phyloP scores from a whole-genome alignment of 2,888 invertebrate species.

The Sarcophaga carnaria region DNA sequence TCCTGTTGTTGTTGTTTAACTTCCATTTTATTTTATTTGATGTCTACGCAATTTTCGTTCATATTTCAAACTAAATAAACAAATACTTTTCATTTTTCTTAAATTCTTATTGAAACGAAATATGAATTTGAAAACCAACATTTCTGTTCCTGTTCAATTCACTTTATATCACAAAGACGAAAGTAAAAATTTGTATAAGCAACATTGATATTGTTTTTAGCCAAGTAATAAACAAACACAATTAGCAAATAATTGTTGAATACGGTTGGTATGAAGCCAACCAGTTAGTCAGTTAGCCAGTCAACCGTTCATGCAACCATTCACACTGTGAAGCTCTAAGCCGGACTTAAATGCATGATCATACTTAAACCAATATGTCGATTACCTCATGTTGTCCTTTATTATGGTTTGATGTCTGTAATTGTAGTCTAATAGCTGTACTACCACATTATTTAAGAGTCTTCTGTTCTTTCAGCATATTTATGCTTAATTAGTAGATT shows the following conservation, averaged over 20 bases:
- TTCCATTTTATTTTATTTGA: constrained; percentile 36
- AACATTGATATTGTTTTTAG: neutral
- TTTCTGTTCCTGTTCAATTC: constrained; percentile 47
- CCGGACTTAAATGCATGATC: too few species aligned
- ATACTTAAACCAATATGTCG: too few species aligned
- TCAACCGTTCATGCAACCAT: neutral
- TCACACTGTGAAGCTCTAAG: neutral
- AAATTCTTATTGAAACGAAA: constrained; percentile 14
- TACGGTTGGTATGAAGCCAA: neutral
- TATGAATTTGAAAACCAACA: constrained; percentile 36
- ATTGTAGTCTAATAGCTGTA: too few species aligned
- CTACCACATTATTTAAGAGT: too few species aligned
- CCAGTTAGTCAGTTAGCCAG: neutral
- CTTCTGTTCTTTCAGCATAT: too few species aligned
- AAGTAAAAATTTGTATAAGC: neutral
- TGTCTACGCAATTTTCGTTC: neutral
- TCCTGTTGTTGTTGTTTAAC: constrained; percentile 34
- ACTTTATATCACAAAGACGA: constrained; percentile 54
- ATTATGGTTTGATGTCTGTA: too few species aligned
- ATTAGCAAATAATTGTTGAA: constrained; percentile 2
- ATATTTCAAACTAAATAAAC: neutral
- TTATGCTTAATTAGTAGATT: too few species aligned
- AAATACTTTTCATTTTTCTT: neutral
- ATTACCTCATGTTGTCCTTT: too few species aligned
- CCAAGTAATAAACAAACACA: neutral